Evolutionary conservation across 2,113 vertebrate genomes (phyloP).

Genomic region (Brachypteracias leptosomus): DNA sequence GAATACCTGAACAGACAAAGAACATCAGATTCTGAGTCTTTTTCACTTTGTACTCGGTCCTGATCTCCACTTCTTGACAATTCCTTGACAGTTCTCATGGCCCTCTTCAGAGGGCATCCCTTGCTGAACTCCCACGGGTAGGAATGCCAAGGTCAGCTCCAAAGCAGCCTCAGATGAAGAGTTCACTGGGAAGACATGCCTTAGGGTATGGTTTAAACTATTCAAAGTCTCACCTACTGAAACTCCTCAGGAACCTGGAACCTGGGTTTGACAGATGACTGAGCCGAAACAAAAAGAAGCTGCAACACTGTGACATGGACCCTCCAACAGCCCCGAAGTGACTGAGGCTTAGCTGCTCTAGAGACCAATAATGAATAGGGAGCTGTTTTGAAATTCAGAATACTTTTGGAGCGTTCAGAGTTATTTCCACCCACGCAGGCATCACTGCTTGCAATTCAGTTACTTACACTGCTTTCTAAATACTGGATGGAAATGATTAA

Average conservation of each 20-base stretch:
- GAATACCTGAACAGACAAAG: too few species aligned
- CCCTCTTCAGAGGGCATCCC: neutral
- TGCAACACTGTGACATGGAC: accelerated
- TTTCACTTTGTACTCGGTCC: neutral
- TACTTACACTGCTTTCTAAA: neutral
- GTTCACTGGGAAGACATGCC: neutral
- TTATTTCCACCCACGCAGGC: neutral
- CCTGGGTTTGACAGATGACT: neutral
- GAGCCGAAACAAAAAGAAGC: neutral
- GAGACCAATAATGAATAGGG: neutral
- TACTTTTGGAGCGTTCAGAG: neutral
- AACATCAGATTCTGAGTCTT: accelerated
- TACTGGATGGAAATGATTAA: neutral
- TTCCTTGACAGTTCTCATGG: neutral
- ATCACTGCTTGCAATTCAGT: neutral
- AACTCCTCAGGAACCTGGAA: neutral
- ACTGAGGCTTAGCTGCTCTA: neutral
- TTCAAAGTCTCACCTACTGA: accelerated
- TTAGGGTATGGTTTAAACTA: neutral
- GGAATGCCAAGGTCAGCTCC: neutral
- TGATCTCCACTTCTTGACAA: neutral
- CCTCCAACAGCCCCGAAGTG: neutral
- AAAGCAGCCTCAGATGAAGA: neutral
- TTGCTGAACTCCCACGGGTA: neutral
- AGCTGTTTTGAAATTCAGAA: neutral